Evolutionary conservation across 2,888 invertebrate species (phyloP), one percentile per base, ranked within the genome.

Genomic region (Antheraea yamamai): DNA sequence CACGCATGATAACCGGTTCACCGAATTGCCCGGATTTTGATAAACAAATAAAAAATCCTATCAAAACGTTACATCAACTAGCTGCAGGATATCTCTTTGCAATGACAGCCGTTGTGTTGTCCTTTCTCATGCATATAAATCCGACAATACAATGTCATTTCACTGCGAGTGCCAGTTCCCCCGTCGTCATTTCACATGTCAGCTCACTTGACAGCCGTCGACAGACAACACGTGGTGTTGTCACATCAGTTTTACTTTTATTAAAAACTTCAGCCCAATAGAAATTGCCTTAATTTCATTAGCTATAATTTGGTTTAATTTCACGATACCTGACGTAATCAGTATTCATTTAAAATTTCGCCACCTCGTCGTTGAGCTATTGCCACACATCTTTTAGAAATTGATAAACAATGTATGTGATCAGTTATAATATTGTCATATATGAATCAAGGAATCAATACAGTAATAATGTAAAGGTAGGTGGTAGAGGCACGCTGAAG

Each of bases 181-280:
- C 80, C 77, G 79, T 81, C 90, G 93, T 91, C 93, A 92, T 87
- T 47, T 91, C 89, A 86, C 87, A 82, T 90, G 91, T 92, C 92
- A 89, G 26, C 73, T 75, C 68, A 71, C 78, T 79, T 90, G 92
- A 92, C 93, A 92, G 85, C 80, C 87, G 91, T 78, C 83, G 89
- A 91, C 89, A 83, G 79, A 79, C 79, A 85, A 86, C 93, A 93
- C 93, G 91, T 91, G 92, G 88, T 87, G 85, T 82, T 88, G 89
- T 88, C 90, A 88, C 87, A 89, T 89, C 83, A 81, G 88, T 87
- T 91, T 90, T 88, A 86, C 84, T 87, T 86, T 83, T 86, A 84
- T 84, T 87, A 86, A 88, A 88, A 88, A 87, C 73, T 77, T 74
- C 72, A 77, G 76, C 77, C 20, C 72, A 35, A 10, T 75, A 72